Base-by-base conservation (phyloP, 2,888 invertebrate species). In the Chymomyza caudatula region DNA sequence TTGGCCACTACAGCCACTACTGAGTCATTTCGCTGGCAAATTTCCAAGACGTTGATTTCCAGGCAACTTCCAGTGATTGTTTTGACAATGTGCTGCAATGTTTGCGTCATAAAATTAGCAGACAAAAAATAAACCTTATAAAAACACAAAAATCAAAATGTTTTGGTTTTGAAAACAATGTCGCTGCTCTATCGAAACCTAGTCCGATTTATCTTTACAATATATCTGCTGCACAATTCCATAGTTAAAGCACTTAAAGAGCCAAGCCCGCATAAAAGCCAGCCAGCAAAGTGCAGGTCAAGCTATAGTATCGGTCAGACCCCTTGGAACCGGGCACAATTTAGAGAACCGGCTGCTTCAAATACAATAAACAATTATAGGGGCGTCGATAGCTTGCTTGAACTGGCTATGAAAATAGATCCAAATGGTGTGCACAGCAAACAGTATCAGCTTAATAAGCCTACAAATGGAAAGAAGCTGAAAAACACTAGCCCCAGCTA, bases 111-210 rank as follows among this genome's bases (percentile, higher is more conserved):
- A 51, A 56, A n/a, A 22, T 59, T 53, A 29, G 55, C 37, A 44
- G n/a, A n/a, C 37, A 19, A 68, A 37, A 54, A 37, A 4, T 4
- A 37, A 11, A 37, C 11, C 37, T 6, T 37, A 44, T 13, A 3
- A 4, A 44, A 44, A 51, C 19, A 17, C 49, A n/a, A 15, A 17
- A 53, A 5, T 11, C 52, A 60, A 64, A 22, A 72, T 74, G 67
- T 56, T 54, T 23, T 52, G 47, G 53, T 62, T 44, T 63, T 55
- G 67, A 65, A 47, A 83, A 80, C 73, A 70, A 80, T 80, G 84
- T 71, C 81, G 80, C 69, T 60, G 52, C 51, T 37, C 23, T n/a
- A 53, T 6, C 51, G 55, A 60, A 61, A 60, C 51, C 11, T 42
- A 57, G 13, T 55, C 37, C 13, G 29, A 60, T 20, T 73, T 60